Percentiles rank a stretch among this genome's conserved stretches.
These are phyloP conservation scores for Nasonia longicornis DNA, from an alignment of 1,140 invertebrate genomes.

Conservation along the genomic window DNA sequence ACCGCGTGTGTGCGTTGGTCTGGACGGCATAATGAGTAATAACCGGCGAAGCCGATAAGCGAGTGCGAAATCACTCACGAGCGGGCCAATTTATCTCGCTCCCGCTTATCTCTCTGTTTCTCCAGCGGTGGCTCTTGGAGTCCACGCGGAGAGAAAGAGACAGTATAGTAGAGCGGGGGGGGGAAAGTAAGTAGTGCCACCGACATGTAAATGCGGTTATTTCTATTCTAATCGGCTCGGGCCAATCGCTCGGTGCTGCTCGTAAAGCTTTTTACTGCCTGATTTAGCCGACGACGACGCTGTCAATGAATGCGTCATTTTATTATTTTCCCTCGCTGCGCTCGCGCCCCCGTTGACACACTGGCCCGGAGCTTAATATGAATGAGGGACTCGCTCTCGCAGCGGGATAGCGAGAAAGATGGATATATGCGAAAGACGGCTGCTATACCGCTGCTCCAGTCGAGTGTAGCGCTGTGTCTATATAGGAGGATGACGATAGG, in stretches of 20 bases:
- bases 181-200: background rate
- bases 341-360: background rate
- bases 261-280: constrained; percentile 26
- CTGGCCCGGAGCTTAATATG: constrained; percentile 13
- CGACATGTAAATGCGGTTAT: constrained; percentile 30
- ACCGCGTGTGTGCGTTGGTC: background rate
- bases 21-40: background rate
- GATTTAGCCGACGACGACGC: background rate
- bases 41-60: constrained; percentile 9
- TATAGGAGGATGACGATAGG: background rate
- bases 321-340: constrained; percentile 12
- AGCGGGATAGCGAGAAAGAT: background rate
- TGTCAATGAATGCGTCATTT: constrained; percentile 34
- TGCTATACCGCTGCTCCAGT: background rate
- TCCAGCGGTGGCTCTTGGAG: background rate
- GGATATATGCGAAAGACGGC: background rate
- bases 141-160: background rate
- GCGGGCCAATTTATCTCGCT: constrained; percentile 9
- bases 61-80: constrained; percentile 15
- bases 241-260: constrained; percentile 15
- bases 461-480: background rate
- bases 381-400: background rate
- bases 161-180: background rate
- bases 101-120: constrained; percentile 2
- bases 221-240: constrained; percentile 24